These are phyloP conservation scores for Carpatolechia fugitivella DNA, from an alignment of 2,888 invertebrate genomes.

Conservation along the genomic window DNA sequence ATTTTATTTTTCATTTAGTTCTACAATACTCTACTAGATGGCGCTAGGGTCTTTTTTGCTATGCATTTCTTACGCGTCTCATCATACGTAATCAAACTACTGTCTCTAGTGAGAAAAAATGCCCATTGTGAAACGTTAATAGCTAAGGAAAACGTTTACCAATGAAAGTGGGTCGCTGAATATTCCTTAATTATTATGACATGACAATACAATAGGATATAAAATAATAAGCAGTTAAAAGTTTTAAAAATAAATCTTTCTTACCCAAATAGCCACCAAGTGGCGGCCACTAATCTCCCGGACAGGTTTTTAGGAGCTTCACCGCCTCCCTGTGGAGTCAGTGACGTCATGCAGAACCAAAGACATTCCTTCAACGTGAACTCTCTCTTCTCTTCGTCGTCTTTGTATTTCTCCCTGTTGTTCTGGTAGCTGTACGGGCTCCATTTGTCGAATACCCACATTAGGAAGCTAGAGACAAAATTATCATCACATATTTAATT, in stretches of 20 bases:
- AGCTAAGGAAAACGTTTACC: too few relatives aligned
- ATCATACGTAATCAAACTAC: too few relatives aligned
- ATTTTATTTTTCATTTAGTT: background rate
- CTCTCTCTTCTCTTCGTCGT: constrained; percentile 95
- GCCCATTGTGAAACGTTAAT: too few relatives aligned
- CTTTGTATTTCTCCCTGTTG: constrained; percentile 94
- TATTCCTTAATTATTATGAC: background rate
- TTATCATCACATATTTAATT: too few relatives aligned
- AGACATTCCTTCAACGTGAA: constrained; percentile 97
- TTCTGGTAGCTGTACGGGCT: constrained; percentile 98
- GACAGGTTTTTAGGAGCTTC: constrained; percentile 98
- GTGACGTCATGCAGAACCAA: constrained; percentile 99
- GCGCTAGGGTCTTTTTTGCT: background rate
- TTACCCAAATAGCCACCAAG: constrained; percentile 98
- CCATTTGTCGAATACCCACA: constrained; percentile 98
- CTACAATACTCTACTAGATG: too few relatives aligned
- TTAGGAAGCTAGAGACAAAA: constrained; percentile 91
- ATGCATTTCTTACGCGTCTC: too few relatives aligned
- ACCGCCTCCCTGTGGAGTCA: constrained; percentile 96
- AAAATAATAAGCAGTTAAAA: background rate
- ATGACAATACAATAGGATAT: background rate
- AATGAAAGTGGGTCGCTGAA: too few relatives aligned
- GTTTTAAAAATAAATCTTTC: background rate
- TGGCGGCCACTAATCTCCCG: constrained; percentile 96
- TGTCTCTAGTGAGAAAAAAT: too few relatives aligned